Evolutionary conservation across 2,797 vertebrate species (phyloP).

Genomic region (Gymnopithys bicolor): DNA sequence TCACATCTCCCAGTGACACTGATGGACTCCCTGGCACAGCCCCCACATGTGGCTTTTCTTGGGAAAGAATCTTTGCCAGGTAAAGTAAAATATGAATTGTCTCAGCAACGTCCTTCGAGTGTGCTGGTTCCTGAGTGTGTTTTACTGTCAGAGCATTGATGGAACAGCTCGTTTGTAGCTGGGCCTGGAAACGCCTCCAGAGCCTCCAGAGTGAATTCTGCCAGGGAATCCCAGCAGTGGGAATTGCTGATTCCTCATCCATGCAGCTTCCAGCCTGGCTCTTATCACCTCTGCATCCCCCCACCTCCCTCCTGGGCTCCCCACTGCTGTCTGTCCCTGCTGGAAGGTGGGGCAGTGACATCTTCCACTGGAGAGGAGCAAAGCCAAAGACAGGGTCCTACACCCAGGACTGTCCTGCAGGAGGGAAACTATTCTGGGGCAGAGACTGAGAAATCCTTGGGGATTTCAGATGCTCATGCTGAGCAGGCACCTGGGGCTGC

Average conservation of each 20-base stretch:
- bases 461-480: background rate
- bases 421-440: background rate
- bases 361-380: background rate
- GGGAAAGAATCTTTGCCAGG: background rate
- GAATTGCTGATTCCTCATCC: background rate
- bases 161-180: background rate
- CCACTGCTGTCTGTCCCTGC: background rate
- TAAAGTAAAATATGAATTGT: background rate
- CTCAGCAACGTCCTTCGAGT: background rate
- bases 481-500: background rate
- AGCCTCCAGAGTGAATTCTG: background rate
- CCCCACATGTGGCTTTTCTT: accelerated
- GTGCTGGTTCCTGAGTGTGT: background rate
- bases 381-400: background rate
- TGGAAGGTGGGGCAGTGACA: background rate
- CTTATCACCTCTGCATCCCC: background rate
- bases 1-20: background rate
- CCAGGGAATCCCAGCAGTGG: background rate
- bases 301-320: background rate
- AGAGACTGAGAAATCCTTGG: background rate
- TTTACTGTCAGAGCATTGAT: background rate
- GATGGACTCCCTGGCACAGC: background rate
- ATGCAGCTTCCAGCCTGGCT: background rate
- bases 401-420: background rate
- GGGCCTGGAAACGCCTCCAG: background rate